A percentile compares a stretch with the other conserved stretches of the same genome.
phyloP scores from a whole-genome alignment of 2,888 invertebrate species.

The Agrotis puta region DNA sequence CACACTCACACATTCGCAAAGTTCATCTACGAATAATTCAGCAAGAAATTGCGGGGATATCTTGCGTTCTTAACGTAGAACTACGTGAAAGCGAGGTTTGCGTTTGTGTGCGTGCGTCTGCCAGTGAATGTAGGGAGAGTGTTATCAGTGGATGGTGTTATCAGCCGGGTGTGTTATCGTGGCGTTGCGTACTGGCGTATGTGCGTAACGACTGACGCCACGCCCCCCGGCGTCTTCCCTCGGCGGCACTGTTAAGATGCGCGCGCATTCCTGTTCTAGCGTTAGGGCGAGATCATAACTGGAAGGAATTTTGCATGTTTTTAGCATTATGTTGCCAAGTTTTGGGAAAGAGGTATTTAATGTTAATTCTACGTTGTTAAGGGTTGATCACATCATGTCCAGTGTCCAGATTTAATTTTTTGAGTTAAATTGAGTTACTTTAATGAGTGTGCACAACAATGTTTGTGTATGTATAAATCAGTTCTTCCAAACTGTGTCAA shows the following conservation, averaged over 20 bases:
- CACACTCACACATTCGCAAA: constrained; percentile 14
- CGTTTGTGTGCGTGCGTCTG: constrained; percentile 37
- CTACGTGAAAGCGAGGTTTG: constrained; percentile 13
- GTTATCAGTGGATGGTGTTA: constrained; percentile 33
- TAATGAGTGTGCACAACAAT: too few species aligned
- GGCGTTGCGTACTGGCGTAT: constrained; percentile 82
- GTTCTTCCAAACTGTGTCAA: not conserved
- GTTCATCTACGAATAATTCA: constrained; percentile 15
- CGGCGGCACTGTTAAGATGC: constrained; percentile 80
- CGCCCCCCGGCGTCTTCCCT: constrained; percentile 85
- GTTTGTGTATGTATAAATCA: too few species aligned
- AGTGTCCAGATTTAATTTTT: not conserved
- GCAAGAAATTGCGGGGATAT: constrained; percentile 8
- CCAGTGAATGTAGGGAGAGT: constrained; percentile 23
- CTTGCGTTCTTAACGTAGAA: constrained; percentile 18
- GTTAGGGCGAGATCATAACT: constrained; percentile 81
- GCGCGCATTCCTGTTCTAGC: constrained; percentile 84
- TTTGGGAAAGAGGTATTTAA: constrained; percentile 4
- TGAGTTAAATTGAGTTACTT: not conserved
- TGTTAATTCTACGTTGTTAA: not conserved
- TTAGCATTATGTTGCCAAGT: constrained; percentile 37
- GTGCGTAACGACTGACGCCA: constrained; percentile 86
- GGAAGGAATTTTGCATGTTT: constrained; percentile 59
- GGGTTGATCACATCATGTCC: too few species aligned
- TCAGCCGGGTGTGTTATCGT: constrained; percentile 78